These are phyloP conservation scores for Danio kyathit DNA, from an alignment of 2,797 vertebrate genomes.

Conservation along the genomic window DNA sequence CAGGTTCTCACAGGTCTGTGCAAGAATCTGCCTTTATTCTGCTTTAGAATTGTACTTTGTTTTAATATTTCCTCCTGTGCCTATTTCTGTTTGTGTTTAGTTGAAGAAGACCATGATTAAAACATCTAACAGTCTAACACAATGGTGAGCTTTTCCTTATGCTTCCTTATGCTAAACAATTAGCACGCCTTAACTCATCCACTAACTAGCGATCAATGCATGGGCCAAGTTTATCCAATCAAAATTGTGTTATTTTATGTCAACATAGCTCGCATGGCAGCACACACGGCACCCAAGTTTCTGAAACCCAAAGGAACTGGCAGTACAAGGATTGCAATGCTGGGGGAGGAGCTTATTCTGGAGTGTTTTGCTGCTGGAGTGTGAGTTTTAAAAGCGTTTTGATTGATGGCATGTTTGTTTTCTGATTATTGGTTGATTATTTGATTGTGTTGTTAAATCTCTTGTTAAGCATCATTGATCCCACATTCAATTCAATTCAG, in stretches of 20 bases:
- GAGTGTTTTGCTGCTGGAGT: conserved; percentile 96
- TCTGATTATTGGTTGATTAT: background rate
- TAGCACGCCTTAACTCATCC: conserved; percentile 9
- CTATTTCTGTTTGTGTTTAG: conserved; percentile 21
- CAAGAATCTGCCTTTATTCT: background rate
- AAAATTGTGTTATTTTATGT: background rate
- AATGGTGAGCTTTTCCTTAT: conserved; percentile 27
- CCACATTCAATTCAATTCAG: no score
- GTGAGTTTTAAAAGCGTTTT: conserved; percentile 78
- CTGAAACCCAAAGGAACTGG: conserved; percentile 88
- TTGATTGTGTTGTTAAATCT: background rate
- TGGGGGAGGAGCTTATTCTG: conserved; percentile 91
- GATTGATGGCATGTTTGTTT: background rate
- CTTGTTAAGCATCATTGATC: background rate
- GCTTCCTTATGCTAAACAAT: background rate
- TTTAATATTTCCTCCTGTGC: background rate
- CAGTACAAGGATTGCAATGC: conserved; percentile 89
- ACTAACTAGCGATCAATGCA: conserved; percentile 1
- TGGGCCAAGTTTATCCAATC: conserved; percentile 1
- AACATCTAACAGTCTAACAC: conserved; percentile 49
- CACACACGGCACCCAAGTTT: conserved; percentile 92
- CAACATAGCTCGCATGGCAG: conserved; percentile 85
- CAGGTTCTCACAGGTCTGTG: conserved; percentile 91
- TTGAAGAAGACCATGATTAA: conserved; percentile 33
- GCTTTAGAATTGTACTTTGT: background rate